Conservation (phyloP, 2,113 vertebrate genomes). For the Uria aalge region DNA sequence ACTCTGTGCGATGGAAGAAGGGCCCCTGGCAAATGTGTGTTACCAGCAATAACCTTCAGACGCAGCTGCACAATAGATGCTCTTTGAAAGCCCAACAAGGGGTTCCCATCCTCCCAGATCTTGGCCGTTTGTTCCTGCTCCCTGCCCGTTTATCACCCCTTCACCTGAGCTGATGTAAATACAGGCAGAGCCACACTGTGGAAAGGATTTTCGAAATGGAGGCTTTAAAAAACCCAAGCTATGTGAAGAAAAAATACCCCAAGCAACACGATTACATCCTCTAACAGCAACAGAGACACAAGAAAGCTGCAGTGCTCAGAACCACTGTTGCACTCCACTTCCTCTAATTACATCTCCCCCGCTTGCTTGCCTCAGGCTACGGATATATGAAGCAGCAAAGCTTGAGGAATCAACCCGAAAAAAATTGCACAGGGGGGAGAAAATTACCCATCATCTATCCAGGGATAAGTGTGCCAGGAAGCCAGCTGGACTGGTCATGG, state of each 20-base stretch:
- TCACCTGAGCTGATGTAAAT: neutral
- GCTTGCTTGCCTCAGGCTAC: neutral
- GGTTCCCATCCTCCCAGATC: neutral
- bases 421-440: neutral
- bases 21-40: neutral
- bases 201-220: neutral
- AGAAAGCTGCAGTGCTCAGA: neutral
- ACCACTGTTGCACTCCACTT: neutral
- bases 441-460: neutral
- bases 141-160: neutral
- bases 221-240: neutral
- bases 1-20: neutral
- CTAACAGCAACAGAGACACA: neutral
- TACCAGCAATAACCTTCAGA: neutral
- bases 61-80: neutral
- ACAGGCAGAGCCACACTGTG: neutral
- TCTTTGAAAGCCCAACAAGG: neutral
- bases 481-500: slow-evolving; percentile 17
- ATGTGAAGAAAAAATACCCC: neutral
- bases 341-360: neutral
- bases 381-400: neutral
- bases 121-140: neutral
- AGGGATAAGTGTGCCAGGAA: neutral
- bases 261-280: neutral
- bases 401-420: neutral